Percentiles rank a stretch among this genome's conserved stretches.
phyloP scores from a whole-genome alignment of 2,113 vertebrate species.

The Cottus gobio region DNA sequence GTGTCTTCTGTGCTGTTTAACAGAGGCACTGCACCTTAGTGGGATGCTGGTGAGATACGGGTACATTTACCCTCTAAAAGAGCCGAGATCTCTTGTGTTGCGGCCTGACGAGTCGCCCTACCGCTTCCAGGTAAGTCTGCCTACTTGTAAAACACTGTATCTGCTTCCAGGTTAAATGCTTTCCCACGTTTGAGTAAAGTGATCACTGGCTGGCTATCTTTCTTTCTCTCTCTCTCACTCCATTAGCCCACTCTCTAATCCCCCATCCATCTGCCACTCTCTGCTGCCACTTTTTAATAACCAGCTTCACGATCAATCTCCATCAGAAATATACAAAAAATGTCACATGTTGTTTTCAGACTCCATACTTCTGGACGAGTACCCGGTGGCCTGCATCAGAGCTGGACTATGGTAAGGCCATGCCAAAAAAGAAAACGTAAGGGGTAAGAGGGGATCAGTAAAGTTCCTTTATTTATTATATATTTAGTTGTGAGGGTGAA shows the following conservation, averaged over 20 bases:
- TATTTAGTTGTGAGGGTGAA: not conserved
- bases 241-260: constrained; percentile 67
- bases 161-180: not conserved
- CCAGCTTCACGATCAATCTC: constrained; percentile 84
- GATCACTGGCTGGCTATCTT: not conserved
- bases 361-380: constrained; percentile 94
- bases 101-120: constrained; percentile 88
- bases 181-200: not conserved
- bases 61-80: constrained; percentile 91
- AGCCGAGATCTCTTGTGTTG: constrained; percentile 84
- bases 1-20: constrained; percentile 33
- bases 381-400: constrained; percentile 91
- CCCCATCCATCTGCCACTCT: constrained; percentile 34
- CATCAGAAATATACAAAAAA: constrained; percentile 12
- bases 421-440: not conserved
- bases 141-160: not conserved
- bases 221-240: constrained; percentile 60
- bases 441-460: not conserved
- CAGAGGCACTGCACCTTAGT: constrained; percentile 90
- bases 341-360: constrained; percentile 75
- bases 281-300: constrained; percentile 4
- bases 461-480: not conserved
- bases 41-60: constrained; percentile 87
- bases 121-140: constrained; percentile 89
- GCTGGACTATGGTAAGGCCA: constrained; percentile 92